phyloP scores from a whole-genome alignment of 2,888 invertebrate genomes.

The Temnothorax rugatulus region DNA sequence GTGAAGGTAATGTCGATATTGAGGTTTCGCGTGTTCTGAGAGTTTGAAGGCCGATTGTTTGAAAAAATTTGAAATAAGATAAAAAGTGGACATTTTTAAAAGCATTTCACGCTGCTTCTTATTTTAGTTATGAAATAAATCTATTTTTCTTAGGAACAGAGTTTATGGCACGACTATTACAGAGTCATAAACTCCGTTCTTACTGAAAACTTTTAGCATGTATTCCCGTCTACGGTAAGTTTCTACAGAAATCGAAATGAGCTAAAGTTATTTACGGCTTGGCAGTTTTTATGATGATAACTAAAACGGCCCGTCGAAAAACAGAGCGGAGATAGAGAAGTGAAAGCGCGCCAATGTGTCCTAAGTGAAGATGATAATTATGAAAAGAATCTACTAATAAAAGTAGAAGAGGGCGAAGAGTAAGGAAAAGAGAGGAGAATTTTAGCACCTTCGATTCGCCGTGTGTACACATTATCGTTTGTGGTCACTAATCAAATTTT shows the following conservation, averaged over 20 bases:
- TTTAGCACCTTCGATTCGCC: neutral
- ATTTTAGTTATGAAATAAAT: neutral
- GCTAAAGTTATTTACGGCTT: neutral
- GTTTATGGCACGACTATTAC: neutral
- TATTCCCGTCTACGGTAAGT: neutral
- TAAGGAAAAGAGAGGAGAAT: neutral
- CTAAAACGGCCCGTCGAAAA: neutral
- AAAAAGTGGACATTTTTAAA: neutral
- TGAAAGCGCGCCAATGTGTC: neutral
- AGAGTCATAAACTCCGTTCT: neutral
- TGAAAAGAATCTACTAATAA: constrained; percentile 7
- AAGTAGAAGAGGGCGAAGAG: neutral
- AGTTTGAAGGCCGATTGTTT: neutral
- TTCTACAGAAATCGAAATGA: neutral
- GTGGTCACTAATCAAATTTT: neutral
- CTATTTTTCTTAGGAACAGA: neutral
- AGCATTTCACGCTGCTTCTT: neutral
- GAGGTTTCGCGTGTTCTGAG: neutral
- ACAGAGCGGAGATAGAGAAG: neutral
- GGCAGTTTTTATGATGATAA: neutral
- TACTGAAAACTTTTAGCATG: neutral
- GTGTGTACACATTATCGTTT: neutral
- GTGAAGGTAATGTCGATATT: neutral
- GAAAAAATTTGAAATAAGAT: neutral
- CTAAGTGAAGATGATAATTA: neutral